Conservation (phyloP, 2,888 invertebrate genomes). For the Amphipyra tragopoginis region DNA sequence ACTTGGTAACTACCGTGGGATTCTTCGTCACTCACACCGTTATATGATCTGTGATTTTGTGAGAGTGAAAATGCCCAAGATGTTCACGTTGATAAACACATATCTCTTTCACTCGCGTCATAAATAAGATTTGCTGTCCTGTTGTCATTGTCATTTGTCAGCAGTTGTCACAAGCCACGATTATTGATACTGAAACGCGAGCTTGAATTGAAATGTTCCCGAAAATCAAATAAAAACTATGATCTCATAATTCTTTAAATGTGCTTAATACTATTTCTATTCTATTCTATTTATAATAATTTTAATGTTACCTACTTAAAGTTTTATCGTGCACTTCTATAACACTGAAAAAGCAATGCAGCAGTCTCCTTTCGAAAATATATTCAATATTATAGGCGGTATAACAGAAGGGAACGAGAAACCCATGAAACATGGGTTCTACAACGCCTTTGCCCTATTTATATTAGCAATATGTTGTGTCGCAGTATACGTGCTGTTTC, state of each 20-base stretch:
- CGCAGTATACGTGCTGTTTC: constrained; percentile 94
- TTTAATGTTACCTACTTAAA: constrained; percentile 34
- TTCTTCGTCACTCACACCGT: too few species aligned
- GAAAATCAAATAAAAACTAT: constrained; percentile 68
- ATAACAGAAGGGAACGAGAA: constrained; percentile 95
- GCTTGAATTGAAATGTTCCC: constrained; percentile 31
- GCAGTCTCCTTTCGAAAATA: constrained; percentile 91
- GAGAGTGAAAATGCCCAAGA: too few species aligned
- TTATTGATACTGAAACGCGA: constrained; percentile 25
- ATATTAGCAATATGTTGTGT: constrained; percentile 92
- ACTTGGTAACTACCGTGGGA: too few species aligned
- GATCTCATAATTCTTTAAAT: constrained; percentile 69
- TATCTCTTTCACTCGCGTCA: constrained; percentile 27
- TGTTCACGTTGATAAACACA: too few species aligned
- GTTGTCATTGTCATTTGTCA: constrained; percentile 45
- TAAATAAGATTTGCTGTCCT: constrained; percentile 18
- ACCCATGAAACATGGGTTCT: constrained; percentile 97
- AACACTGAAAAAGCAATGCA: constrained; percentile 72
- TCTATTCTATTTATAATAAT: constrained; percentile 33
- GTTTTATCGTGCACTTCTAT: constrained; percentile 18
- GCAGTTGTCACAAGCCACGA: background rate
- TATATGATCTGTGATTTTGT: too few species aligned
- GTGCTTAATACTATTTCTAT: constrained; percentile 34
- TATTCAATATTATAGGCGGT: constrained; percentile 92
- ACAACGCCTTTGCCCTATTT: constrained; percentile 95